A percentile compares a stretch with the other conserved stretches of the same genome.
Evolutionary conservation across 2,888 invertebrate species (phyloP).

Genomic region (Calameuta pallipes): DNA sequence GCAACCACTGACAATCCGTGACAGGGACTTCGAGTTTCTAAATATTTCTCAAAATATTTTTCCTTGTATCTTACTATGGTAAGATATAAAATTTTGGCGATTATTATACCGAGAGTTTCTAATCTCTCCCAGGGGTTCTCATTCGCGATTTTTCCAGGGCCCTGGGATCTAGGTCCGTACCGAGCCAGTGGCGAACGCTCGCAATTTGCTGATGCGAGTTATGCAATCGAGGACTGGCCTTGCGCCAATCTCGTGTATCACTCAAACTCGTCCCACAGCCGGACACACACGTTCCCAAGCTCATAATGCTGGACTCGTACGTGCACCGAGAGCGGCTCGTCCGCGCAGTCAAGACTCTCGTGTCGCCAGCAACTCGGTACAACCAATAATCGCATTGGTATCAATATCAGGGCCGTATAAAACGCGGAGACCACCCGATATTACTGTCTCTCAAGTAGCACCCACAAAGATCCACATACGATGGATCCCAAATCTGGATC

Average conservation of each 20-base stretch:
- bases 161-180: not conserved
- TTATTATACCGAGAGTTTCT: too few relatives aligned
- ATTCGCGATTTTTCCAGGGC: not conserved
- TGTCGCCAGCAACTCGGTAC: slow-evolving; percentile 1
- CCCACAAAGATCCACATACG: too few relatives aligned
- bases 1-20: too few relatives aligned
- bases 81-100: too few relatives aligned
- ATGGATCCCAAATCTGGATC: too few relatives aligned
- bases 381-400: slow-evolving; percentile 3
- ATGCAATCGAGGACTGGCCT: slow-evolving; percentile 56
- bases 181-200: slow-evolving; percentile 24
- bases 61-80: too few relatives aligned
- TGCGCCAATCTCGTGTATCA: slow-evolving; percentile 56
- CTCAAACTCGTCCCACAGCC: slow-evolving; percentile 23
- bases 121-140: too few relatives aligned
- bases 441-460: too few relatives aligned
- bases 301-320: not conserved
- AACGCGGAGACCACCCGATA: not conserved
- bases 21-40: too few relatives aligned
- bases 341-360: not conserved
- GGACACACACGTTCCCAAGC: not conserved
- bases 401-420: not conserved
- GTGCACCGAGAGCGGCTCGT: not conserved
- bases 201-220: slow-evolving; percentile 38
- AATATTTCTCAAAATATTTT: too few relatives aligned